Evolutionary conservation across 1,140 invertebrate genomes (phyloP).

Genomic region (Carcinoscorpius rotundicauda): DNA sequence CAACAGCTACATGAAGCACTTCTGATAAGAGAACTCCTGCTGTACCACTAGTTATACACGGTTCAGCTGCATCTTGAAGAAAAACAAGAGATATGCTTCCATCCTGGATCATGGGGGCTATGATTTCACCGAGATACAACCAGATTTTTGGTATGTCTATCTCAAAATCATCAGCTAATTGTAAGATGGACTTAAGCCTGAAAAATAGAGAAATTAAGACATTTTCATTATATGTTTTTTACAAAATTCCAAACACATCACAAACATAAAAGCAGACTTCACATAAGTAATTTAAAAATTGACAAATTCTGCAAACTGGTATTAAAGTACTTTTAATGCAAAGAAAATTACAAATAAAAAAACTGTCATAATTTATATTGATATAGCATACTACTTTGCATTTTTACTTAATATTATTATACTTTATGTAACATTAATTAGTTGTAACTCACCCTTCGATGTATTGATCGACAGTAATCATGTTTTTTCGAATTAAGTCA

Average conservation of each 20-base stretch:
- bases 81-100: slow-evolving; percentile 29
- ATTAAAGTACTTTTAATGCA: no score
- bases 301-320: no score
- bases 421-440: slow-evolving; percentile 32
- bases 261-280: no score
- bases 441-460: slow-evolving; percentile 33
- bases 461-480: slow-evolving; percentile 31
- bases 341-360: no score
- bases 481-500: slow-evolving; percentile 32
- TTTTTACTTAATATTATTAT: no score
- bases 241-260: no score
- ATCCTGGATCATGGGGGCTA: slow-evolving; percentile 34
- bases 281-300: no score
- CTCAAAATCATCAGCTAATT: slow-evolving; percentile 31
- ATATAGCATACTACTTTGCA: no score
- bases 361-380: no score
- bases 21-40: slow-evolving; percentile 31
- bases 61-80: slow-evolving; percentile 28
- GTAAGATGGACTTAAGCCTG: no score
- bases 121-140: slow-evolving; percentile 51
- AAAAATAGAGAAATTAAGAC: no score
- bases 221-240: no score
- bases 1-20: slow-evolving; percentile 43
- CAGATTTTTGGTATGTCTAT: slow-evolving; percentile 64
- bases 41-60: slow-evolving; percentile 26